These are phyloP conservation scores for Emmelina monodactyla DNA, from an alignment of 2,888 invertebrate genomes.

Conservation along the genomic window DNA sequence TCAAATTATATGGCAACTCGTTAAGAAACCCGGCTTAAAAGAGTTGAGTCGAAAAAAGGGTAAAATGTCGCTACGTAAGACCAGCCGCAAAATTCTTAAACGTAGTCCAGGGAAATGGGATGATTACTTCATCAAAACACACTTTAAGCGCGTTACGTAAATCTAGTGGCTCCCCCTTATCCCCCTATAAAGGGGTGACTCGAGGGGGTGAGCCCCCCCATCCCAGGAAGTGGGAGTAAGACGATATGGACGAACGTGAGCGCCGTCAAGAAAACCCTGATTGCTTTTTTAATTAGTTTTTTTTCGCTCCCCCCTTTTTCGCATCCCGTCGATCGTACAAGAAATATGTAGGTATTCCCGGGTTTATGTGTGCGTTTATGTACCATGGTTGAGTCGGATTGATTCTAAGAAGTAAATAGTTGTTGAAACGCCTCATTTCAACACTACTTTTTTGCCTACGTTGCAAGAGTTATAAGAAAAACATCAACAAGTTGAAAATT, in stretches of 20 bases:
- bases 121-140: conserved; percentile 68
- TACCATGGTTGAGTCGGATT: no score
- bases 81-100: conserved; percentile 61
- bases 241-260: conserved; percentile 68
- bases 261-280: conserved; percentile 68
- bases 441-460: no score
- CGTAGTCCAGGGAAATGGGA: conserved; percentile 63
- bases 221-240: conserved; percentile 57
- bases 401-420: no score
- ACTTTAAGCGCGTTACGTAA: conserved; percentile 67
- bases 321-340: conserved; percentile 52
- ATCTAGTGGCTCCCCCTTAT: conserved; percentile 53
- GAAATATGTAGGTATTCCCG: conserved; percentile 48
- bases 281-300: conserved; percentile 68
- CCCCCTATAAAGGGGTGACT: conserved; percentile 46
- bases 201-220: conserved; percentile 26
- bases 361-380: no score
- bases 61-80: conserved; percentile 32
- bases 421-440: no score
- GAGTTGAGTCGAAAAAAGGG: conserved; percentile 41
- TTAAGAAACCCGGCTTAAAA: conserved; percentile 54
- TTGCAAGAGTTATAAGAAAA: no score
- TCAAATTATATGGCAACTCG: conserved; percentile 45
- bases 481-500: no score
- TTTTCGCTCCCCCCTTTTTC: conserved; percentile 61